Base-by-base conservation (phyloP, 2,888 invertebrate species). In the Elmis aenea region DNA sequence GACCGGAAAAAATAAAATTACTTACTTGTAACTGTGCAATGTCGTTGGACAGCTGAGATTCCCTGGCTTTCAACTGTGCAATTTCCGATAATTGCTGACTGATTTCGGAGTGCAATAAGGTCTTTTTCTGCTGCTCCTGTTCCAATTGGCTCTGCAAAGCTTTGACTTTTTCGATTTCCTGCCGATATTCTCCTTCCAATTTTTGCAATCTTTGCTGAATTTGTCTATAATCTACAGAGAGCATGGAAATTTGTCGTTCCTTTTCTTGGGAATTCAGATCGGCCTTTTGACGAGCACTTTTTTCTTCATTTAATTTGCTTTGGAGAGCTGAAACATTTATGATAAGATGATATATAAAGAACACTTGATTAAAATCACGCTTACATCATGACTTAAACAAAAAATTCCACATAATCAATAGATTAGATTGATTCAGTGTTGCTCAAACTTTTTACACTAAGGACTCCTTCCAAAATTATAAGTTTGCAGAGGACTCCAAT, bases 221-320 rank as follows among this genome's bases (percentile, higher is more conserved):
- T 71, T 94, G 94, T n/a, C 91, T 75, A 64, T 93, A 88, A 69
- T 96, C 96, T 2, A 96, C 92, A 11, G 87, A 86, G 16, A 95
- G 73, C 87, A 94, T 94, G 6, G 90, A 93, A 63, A 93, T 86
- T 67, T 93, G 91, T 1, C 95, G 77, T 64, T 96, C 95, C 57
- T 90, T 88, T 64, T 94, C 93, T 68, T 96, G 90, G 9, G 83
- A 84, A 41, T 81, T 78, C 26, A 87, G 75, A 63, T 96, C 95
- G 0, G 90, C 83, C 52, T 87, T 83, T 62, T 91, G 90, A 28
- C 93, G 75, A 3, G 85, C 83, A 33, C 77, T 76, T 63, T 91
- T 92, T 68, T 96, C 95, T 64, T 92, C 91, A 55, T 87, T 91
- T 41, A 94, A 69, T 72, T 93, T 94, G 22, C 82, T 79, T 76